These are phyloP conservation scores for Syngnathus scovelli DNA, from an alignment of 2,113 vertebrate species.

Conservation along the genomic window DNA sequence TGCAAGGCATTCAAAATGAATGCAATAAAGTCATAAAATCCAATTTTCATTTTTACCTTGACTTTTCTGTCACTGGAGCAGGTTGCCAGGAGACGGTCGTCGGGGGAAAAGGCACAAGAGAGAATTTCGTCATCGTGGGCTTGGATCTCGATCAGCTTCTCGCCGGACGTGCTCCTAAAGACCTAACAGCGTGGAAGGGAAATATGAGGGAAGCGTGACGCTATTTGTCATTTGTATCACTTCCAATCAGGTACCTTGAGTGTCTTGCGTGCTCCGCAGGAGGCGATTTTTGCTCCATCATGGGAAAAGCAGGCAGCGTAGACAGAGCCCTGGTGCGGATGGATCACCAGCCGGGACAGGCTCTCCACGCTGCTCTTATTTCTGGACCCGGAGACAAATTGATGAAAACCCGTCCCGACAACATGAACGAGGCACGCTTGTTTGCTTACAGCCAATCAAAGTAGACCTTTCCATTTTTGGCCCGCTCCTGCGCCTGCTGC, in stretches of 20 bases:
- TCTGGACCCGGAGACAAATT: conserved; percentile 58
- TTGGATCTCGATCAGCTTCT: conserved; percentile 79
- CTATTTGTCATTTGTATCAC: background rate
- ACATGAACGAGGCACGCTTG: background rate
- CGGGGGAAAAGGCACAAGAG: conserved; percentile 87
- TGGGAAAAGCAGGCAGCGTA: conserved; percentile 90
- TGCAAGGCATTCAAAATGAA: no score
- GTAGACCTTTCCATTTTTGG: conserved; percentile 75
- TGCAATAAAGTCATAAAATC: background rate
- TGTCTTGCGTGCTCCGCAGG: conserved; percentile 85
- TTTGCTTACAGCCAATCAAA: conserved; percentile 85
- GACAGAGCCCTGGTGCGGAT: conserved; percentile 86
- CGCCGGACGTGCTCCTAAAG: conserved; percentile 86
- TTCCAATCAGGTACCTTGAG: conserved; percentile 76
- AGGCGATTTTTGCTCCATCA: conserved; percentile 83
- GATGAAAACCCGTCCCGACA: background rate
- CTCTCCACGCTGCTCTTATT: conserved; percentile 83
- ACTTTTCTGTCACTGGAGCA: conserved; percentile 90
- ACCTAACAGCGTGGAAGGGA: conserved; percentile 65
- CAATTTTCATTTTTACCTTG: conserved; percentile 69
- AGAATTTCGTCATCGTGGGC: conserved; percentile 91
- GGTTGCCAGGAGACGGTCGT: conserved; percentile 82
- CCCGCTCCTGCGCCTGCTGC: conserved; percentile 70
- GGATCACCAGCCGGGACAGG: conserved; percentile 83
- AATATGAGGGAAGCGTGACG: background rate